Evolutionary conservation across 2,113 vertebrate genomes (phyloP).

Genomic region (Glaucomys volans): DNA sequence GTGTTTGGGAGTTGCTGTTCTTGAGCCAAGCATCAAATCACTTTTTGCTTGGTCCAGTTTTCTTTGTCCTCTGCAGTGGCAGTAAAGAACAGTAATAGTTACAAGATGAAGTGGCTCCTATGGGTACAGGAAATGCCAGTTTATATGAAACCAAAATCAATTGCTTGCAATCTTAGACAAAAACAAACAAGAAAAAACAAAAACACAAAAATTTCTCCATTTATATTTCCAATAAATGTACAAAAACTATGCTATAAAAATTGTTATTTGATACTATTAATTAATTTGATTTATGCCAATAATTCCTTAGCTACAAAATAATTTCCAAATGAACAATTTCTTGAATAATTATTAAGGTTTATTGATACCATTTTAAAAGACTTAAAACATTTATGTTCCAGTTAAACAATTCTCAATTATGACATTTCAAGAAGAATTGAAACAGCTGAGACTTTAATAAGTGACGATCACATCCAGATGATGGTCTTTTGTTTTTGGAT

Average conservation of each 20-base stretch:
- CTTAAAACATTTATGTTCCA: background rate
- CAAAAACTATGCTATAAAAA: background rate
- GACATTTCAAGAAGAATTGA: background rate
- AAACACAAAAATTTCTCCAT: background rate
- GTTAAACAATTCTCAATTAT: background rate
- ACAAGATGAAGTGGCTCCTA: background rate
- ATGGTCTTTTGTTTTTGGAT: background rate
- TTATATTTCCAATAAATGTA: background rate
- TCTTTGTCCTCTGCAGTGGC: background rate
- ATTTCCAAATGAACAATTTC: background rate
- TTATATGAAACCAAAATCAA: background rate
- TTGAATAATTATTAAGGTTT: background rate
- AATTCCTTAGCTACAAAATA: conserved; percentile 19
- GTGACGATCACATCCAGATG: conserved; percentile 26
- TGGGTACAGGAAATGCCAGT: background rate
- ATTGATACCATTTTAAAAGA: background rate
- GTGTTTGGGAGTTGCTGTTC: conserved; percentile 55
- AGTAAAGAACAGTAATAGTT: background rate
- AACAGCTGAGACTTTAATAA: background rate
- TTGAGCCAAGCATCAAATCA: conserved; percentile 20
- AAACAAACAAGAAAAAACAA: background rate
- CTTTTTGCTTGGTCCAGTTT: background rate
- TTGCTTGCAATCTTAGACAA: background rate
- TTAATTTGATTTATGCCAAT: background rate
- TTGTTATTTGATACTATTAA: background rate